Evolutionary conservation across 2,888 invertebrate species (phyloP), one percentile per base, ranked within the genome.

Genomic region (Tenthredo mesomela): DNA sequence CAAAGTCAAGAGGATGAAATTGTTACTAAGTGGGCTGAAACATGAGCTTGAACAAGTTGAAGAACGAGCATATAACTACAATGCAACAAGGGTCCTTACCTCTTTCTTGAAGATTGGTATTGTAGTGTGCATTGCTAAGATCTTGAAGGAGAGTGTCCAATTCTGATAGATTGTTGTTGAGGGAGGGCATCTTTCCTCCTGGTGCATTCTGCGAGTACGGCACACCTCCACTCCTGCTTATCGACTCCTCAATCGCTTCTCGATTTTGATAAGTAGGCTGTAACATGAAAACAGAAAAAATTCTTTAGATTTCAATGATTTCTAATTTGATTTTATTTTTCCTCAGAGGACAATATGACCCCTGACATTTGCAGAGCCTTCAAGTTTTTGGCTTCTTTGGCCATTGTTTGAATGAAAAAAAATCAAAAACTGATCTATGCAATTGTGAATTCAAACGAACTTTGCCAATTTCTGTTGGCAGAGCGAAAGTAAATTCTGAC

Each of bases 61-160:
- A 40, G 9, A 47, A 77, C 18, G 29, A 7, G 50, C 0, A 18
- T 18, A n/a, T 91, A 47, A 89, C 89, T 58, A 92, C 15, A 47
- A 47, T 91, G 85, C 91, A 90, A 82, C 90, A 87, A 58, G 90
- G 43, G n/a, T 54, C 84, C 80, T 86, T 85, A 95, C 95, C 94
- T 92, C 94, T 94, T 83, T 93, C 93, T 47, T 91, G 90, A 82
- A 90, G 89, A 40, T 93, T 91, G 47, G 92, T 88, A 86, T 94
- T 94, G 91, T 96, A 96, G 86, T 95, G 95, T 0, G 97, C 97
- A 92, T 96, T 97, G 94, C 98, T 98, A 89, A 99, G 95, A 93
- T 99, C 99, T 92, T 98, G 97, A 85, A 99, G 95, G 83, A 99
- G 95, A 21, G 97, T 97, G 93, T 99, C 99, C 92, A 99, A 93